Conservation (phyloP, 2,797 vertebrate genomes). For the Ptychadena robeensis region DNA sequence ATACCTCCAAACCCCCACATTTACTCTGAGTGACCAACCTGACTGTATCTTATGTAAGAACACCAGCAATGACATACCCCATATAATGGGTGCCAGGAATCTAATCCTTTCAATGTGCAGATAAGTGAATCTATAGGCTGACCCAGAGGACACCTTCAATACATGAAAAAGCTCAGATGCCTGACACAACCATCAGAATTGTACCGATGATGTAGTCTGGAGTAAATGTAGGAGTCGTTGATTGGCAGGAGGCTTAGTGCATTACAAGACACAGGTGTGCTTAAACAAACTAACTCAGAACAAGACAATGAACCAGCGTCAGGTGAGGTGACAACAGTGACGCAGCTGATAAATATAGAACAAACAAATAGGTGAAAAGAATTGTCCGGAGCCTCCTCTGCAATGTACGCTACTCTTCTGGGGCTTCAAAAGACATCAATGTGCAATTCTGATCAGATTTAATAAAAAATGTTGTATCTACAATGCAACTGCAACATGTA, state of each 20-base stretch:
- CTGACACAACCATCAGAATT: neutral
- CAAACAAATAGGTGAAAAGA: neutral
- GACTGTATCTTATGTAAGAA: too few relatives aligned
- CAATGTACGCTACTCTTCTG: neutral
- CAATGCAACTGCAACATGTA: too few relatives aligned
- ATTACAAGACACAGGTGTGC: constrained; percentile 28
- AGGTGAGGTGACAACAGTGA: constrained; percentile 15
- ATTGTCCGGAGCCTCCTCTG: neutral
- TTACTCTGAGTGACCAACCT: too few relatives aligned
- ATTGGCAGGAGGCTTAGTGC: constrained; percentile 10
- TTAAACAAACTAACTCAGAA: neutral
- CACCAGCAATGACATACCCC: too few relatives aligned
- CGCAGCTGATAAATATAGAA: neutral
- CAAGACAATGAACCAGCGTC: neutral
- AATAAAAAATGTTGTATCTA: too few relatives aligned
- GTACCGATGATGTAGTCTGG: neutral
- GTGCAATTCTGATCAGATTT: too few relatives aligned
- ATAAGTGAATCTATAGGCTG: neutral
- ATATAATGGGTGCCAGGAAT: too few relatives aligned
- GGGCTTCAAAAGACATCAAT: too few relatives aligned
- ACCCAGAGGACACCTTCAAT: neutral
- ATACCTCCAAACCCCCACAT: too few relatives aligned
- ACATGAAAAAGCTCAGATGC: neutral
- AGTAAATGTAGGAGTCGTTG: neutral
- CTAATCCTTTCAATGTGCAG: too few relatives aligned